Percentiles rank a stretch among this genome's conserved stretches.
Evolutionary conservation across 2,797 vertebrate genomes (phyloP).

Genomic region (Mus spretus): DNA sequence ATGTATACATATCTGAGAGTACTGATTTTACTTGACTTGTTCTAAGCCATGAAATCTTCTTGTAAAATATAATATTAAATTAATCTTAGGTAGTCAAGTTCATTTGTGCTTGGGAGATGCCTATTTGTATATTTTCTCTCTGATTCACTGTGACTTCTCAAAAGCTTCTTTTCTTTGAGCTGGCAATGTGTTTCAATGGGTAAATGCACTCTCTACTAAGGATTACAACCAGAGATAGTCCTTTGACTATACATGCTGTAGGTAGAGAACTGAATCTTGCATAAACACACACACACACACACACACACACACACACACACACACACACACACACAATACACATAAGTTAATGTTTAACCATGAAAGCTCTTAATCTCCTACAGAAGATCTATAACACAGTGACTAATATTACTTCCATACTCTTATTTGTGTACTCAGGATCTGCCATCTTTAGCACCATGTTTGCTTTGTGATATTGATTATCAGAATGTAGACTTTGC

Average conservation of each 20-base stretch:
- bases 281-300: not conserved
- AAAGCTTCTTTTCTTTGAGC: not conserved
- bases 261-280: not conserved
- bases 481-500: not conserved
- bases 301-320: not conserved
- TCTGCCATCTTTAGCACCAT: not conserved
- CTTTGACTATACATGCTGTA: not conserved
- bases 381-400: not conserved
- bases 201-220: not conserved
- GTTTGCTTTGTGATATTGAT: not conserved
- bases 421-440: not conserved
- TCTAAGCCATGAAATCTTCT: not conserved
- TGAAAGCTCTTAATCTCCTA: not conserved
- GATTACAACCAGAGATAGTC: not conserved
- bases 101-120: not conserved
- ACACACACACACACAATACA: not conserved
- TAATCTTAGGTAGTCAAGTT: not conserved
- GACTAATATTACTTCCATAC: not conserved
- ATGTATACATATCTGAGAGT: not conserved
- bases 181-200: not conserved
- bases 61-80: slow-evolving; percentile 26
- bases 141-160: not conserved
- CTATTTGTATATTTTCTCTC: not conserved
- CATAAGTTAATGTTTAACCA: not conserved
- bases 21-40: not conserved